phyloP scores from a whole-genome alignment of 2,113 vertebrate species.

The Ploceus nigricollis region DNA sequence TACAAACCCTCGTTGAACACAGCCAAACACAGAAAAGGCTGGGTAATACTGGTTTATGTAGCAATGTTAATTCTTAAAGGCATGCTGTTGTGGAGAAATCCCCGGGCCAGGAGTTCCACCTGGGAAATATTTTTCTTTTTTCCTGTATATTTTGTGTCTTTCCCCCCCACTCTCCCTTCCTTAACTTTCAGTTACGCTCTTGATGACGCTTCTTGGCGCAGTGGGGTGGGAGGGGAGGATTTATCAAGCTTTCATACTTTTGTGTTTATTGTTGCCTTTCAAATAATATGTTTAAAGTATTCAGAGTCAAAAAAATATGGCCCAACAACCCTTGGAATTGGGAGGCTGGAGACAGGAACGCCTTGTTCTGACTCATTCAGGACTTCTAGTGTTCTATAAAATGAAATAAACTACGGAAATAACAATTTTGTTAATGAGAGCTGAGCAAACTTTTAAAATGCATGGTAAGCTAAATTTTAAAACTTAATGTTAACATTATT shows the following conservation, averaged over 20 bases:
- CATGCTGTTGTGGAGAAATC: neutral
- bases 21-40: neutral
- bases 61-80: conserved; percentile 1
- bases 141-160: neutral
- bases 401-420: neutral
- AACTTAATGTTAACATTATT: neutral
- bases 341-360: neutral
- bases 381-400: neutral
- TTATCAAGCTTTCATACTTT: neutral
- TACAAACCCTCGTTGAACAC: conserved; percentile 16
- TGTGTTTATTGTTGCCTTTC: neutral
- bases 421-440: neutral
- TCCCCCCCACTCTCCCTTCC: neutral
- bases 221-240: neutral
- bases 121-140: neutral
- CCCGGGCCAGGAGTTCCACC: neutral
- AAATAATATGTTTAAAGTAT: neutral
- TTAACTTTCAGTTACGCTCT: neutral
- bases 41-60: neutral
- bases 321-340: neutral
- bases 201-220: accelerated
- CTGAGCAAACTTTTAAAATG: neutral
- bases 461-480: neutral
- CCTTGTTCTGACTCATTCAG: neutral
- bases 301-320: neutral